Conservation (phyloP, 2,113 vertebrate species). For the Pomatorhinus ruficollis region DNA sequence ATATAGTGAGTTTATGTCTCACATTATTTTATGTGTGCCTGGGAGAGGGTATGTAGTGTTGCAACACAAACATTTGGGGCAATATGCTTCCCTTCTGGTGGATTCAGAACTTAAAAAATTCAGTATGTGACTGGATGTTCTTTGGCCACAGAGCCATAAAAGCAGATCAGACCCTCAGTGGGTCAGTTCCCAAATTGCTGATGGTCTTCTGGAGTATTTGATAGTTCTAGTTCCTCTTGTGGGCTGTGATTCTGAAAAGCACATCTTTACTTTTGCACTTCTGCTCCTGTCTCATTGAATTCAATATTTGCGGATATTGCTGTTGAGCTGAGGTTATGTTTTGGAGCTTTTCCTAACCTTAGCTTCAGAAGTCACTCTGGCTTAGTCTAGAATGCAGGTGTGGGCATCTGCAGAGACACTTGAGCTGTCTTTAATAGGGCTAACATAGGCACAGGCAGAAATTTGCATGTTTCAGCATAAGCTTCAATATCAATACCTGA, state of each 20-base stretch:
- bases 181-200: background rate
- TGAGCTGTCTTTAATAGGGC: background rate
- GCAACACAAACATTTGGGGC: background rate
- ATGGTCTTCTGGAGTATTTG: background rate
- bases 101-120: background rate
- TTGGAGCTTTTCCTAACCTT: background rate
- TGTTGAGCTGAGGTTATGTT: background rate
- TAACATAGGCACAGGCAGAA: background rate
- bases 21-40: background rate
- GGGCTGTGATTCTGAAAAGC: background rate
- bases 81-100: background rate
- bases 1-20: background rate
- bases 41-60: background rate
- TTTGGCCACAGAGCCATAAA: background rate
- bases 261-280: background rate
- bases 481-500: background rate
- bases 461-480: background rate
- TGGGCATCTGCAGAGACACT: background rate
- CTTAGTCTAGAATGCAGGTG: background rate
- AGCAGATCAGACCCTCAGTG: background rate
- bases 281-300: background rate
- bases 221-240: background rate
- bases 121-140: background rate
- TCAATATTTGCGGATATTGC: background rate
- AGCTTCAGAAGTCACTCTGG: background rate